Conservation (phyloP, 2,797 vertebrate genomes). For the Eleutherodactylus coqui region DNA sequence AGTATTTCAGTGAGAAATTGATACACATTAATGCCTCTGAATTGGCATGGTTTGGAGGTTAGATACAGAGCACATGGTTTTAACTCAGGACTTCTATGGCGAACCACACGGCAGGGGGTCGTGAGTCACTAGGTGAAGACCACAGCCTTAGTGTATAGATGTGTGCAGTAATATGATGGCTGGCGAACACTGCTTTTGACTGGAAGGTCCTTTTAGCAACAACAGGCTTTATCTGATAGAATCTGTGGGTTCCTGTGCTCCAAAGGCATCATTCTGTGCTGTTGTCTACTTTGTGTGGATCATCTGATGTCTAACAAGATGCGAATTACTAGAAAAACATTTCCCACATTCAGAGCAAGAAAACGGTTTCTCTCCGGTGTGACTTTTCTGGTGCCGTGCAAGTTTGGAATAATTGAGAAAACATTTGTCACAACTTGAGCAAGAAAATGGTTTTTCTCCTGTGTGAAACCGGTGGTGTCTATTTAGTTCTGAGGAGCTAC, state of each 20-base stretch:
- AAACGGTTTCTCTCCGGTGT: conserved; percentile 19
- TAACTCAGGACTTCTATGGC: too few species aligned
- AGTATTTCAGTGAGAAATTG: too few species aligned
- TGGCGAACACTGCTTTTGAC: too few species aligned
- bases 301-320: conserved; percentile 19
- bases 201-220: too few species aligned
- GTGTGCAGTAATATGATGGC: neutral
- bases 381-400: neutral
- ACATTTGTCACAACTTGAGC: neutral
- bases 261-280: too few species aligned
- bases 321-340: neutral
- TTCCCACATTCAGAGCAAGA: neutral
- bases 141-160: neutral
- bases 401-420: conserved; percentile 17
- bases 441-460: conserved; percentile 17
- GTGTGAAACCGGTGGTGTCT: conserved; percentile 9
- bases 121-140: too few species aligned
- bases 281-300: neutral
- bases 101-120: too few species aligned
- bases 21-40: too few species aligned
- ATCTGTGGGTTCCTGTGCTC: neutral
- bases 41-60: too few species aligned
- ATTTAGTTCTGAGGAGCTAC: neutral
- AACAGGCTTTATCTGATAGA: neutral
- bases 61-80: too few species aligned